A percentile compares a stretch with the other conserved stretches of the same genome.
Evolutionary conservation across 2,888 invertebrate genomes (phyloP).

Genomic region (Drosophila cyrtoloma): DNA sequence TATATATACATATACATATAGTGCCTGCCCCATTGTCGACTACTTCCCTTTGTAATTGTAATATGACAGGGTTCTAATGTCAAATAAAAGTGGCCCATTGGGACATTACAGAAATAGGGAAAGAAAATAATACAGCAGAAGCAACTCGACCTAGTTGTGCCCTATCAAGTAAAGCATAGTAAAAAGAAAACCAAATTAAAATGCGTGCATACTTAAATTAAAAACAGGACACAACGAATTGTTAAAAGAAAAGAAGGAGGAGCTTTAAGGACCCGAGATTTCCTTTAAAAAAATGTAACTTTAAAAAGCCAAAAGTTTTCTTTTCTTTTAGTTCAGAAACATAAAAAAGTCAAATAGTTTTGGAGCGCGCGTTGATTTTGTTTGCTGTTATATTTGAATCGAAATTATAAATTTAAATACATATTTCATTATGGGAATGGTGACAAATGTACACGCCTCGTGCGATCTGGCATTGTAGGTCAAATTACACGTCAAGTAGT

Average conservation of each 20-base stretch:
- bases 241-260: neutral
- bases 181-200: neutral
- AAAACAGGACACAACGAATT: neutral
- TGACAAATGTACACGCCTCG: slow-evolving; percentile 42
- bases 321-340: neutral
- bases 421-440: slow-evolving; percentile 57
- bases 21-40: neutral
- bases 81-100: slow-evolving; percentile 16
- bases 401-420: slow-evolving; percentile 36
- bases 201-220: neutral
- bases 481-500: slow-evolving; percentile 44
- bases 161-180: neutral
- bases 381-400: slow-evolving; percentile 18
- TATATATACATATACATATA: neutral
- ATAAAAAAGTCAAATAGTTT: neutral
- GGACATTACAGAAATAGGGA: slow-evolving; percentile 10
- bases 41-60: neutral
- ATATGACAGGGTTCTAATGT: slow-evolving; percentile 7
- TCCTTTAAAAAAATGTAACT: neutral
- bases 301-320: neutral
- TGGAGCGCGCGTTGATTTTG: neutral
- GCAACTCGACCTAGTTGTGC: neutral
- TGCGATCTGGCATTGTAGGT: slow-evolving; percentile 33
- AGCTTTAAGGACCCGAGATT: neutral
- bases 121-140: neutral